A percentile compares a stretch with the other conserved stretches of the same genome.
phyloP scores from a whole-genome alignment of 2,797 vertebrate species.

The Acanthis flammea region DNA sequence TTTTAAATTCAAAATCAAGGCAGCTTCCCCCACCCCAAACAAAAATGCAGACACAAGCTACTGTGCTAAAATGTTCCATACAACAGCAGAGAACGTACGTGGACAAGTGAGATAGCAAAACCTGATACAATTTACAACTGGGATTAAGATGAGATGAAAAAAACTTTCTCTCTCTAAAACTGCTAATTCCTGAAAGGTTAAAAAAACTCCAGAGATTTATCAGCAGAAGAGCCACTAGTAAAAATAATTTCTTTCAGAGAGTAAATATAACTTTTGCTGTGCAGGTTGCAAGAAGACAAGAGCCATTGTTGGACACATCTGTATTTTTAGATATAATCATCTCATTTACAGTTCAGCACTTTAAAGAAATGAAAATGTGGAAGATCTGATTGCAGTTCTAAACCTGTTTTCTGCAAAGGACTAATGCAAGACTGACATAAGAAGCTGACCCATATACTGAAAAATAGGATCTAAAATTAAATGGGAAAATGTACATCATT shows the following conservation, averaged over 20 bases:
- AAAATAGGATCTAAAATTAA: conserved; percentile 61
- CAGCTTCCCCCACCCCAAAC: background rate
- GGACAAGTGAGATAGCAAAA: background rate
- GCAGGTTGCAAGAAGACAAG: background rate
- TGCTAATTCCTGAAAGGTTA: background rate
- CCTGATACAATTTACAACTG: background rate
- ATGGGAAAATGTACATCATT: conserved; percentile 43
- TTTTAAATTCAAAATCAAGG: background rate
- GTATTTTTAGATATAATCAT: background rate
- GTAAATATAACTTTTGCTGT: background rate
- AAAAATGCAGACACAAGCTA: background rate
- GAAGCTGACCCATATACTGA: conserved; percentile 38
- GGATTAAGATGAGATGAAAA: background rate
- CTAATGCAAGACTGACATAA: background rate
- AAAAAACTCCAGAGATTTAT: background rate
- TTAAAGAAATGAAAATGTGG: background rate
- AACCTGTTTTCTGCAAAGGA: background rate
- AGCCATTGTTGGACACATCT: background rate
- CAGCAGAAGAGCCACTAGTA: background rate
- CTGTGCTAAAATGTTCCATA: background rate
- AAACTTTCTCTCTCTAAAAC: background rate
- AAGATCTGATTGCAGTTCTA: background rate
- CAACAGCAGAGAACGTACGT: background rate
- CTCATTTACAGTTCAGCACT: background rate
- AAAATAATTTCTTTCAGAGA: background rate